These are phyloP conservation scores for Montipora foliosa DNA, from an alignment of 64 coral and sea anemone genomes.

Conservation along the genomic window DNA sequence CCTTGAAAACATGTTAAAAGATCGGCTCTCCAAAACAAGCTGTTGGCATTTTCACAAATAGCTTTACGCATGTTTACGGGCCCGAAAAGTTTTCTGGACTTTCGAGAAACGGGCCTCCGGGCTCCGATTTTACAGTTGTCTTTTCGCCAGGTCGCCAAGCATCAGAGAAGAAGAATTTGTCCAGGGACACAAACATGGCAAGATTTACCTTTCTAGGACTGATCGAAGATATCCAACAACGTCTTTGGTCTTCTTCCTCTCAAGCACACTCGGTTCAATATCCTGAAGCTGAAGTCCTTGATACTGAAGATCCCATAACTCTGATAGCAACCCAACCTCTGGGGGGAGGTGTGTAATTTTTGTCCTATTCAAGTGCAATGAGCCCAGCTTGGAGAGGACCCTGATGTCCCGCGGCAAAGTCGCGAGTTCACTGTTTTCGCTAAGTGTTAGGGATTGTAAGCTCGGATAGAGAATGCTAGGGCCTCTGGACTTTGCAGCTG, in stretches of 20 bases:
- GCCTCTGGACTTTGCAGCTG: neutral
- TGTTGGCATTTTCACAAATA: no score
- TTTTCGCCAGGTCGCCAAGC: no score
- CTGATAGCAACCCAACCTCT: conserved; percentile 86
- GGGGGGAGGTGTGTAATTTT: conserved; percentile 80
- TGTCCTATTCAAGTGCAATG: conserved; percentile 85
- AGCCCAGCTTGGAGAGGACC: conserved; percentile 83
- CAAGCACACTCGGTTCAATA: conserved; percentile 91
- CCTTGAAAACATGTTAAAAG: no score
- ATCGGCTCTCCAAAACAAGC: no score
- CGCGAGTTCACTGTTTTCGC: conserved; percentile 70
- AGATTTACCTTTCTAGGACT: conserved; percentile 85
- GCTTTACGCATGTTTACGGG: no score
- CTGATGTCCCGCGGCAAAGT: conserved; percentile 76
- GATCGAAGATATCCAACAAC: conserved; percentile 95
- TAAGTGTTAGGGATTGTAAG: conserved; percentile 85
- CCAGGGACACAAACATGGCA: neutral
- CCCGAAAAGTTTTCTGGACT: no score
- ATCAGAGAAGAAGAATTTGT: no score
- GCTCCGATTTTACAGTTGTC: no score
- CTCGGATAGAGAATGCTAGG: conserved; percentile 75
- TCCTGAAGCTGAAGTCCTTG: conserved; percentile 83
- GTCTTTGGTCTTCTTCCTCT: conserved; percentile 94
- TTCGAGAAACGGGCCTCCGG: no score
- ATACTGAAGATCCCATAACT: conserved; percentile 94